Percentiles rank a stretch among this genome's conserved stretches.
phyloP scores from a whole-genome alignment of 2,113 vertebrate genomes.

The Oenanthe melanoleuca region DNA sequence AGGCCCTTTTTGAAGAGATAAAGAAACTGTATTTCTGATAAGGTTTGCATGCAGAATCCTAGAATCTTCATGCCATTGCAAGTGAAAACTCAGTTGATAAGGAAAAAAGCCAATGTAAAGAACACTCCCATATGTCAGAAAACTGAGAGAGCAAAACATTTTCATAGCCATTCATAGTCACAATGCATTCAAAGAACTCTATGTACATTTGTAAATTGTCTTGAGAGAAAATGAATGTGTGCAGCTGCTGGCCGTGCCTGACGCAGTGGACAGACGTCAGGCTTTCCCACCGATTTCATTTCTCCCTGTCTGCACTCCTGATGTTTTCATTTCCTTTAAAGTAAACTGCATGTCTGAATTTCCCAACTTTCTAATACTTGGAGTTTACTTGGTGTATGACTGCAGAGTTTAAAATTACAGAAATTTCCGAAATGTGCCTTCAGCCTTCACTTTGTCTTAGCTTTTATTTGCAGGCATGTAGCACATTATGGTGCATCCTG shows the following conservation, averaged over 20 bases:
- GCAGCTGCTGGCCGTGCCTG: background rate
- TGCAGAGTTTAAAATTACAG: background rate
- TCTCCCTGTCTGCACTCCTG: background rate
- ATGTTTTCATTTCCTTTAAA: constrained; percentile 20
- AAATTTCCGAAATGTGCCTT: background rate
- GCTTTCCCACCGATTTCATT: background rate
- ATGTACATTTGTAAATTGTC: background rate
- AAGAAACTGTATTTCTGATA: constrained; percentile 10
- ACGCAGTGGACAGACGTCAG: background rate
- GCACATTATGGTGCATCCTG: background rate
- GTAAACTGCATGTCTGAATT: background rate
- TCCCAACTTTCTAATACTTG: background rate
- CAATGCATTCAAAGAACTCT: background rate
- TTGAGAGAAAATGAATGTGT: background rate
- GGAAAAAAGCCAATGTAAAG: background rate
- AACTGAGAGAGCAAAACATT: background rate
- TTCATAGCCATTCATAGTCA: background rate
- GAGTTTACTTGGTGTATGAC: background rate
- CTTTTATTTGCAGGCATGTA: background rate
- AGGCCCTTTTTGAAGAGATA: background rate
- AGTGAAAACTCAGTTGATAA: constrained; percentile 2
- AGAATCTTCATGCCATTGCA: background rate
- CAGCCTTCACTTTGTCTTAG: background rate
- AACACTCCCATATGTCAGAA: background rate
- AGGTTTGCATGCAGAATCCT: background rate